Conservation (phyloP, 2,888 invertebrate genomes). For the Scelioninae gen. 1 region DNA sequence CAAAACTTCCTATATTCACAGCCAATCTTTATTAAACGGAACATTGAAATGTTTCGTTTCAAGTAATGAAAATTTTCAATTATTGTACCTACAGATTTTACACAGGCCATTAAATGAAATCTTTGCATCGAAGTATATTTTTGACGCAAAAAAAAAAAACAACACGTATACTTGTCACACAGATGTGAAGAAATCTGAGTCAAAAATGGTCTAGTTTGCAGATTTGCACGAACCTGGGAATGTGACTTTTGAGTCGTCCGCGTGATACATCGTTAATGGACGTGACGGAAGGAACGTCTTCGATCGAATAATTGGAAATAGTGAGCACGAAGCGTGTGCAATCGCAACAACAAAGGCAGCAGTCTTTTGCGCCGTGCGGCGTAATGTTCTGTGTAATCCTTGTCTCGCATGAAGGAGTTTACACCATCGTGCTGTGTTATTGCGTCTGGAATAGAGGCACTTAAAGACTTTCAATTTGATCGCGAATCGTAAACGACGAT, state of each 20-base stretch:
- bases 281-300: constrained; percentile 63
- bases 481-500: constrained; percentile 70
- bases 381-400: constrained; percentile 71
- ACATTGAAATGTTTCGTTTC: no score
- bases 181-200: no score
- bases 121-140: no score
- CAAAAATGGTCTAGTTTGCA: constrained; percentile 18
- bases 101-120: no score
- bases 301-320: constrained; percentile 69
- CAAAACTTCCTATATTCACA: no score
- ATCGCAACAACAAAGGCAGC: constrained; percentile 35
- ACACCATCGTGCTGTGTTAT: constrained; percentile 67
- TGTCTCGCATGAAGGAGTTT: constrained; percentile 70
- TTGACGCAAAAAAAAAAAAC: no score
- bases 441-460: constrained; percentile 66
- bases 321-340: constrained; percentile 59
- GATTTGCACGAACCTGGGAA: constrained; percentile 29
- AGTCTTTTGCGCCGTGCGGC: constrained; percentile 53
- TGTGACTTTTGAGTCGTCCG: constrained; percentile 54
- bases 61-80: no score
- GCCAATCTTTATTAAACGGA: no score
- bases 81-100: no score
- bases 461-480: constrained; percentile 71
- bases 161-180: no score
- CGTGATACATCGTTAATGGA: constrained; percentile 67